Conservation (phyloP, 2,113 vertebrate species). For the Phyllostomus discolor region DNA sequence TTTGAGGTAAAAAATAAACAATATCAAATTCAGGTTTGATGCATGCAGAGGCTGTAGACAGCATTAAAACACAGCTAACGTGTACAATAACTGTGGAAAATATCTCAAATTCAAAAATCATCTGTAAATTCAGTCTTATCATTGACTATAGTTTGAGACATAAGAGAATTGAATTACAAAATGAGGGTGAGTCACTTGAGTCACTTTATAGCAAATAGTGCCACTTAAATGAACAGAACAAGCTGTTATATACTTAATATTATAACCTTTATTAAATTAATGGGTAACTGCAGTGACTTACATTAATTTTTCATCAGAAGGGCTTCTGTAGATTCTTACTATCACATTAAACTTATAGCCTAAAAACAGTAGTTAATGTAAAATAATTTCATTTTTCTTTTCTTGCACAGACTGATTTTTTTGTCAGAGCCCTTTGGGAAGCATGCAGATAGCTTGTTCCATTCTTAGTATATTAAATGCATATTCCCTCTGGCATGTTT, state of each 20-base stretch:
- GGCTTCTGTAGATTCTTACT: not conserved
- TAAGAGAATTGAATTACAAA: conserved; percentile 46
- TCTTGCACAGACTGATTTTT: not conserved
- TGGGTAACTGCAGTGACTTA: not conserved
- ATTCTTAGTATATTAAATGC: not conserved
- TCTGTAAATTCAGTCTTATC: conserved; percentile 50
- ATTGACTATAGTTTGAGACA: conserved; percentile 37
- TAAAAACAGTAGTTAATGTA: not conserved
- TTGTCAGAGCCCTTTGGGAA: not conserved
- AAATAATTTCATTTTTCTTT: not conserved
- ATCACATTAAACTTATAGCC: not conserved
- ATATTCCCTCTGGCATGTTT: not conserved
- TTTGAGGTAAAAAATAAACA: not conserved
- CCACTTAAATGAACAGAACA: conserved; percentile 1
- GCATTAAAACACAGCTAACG: conserved; percentile 17
- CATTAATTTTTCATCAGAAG: not conserved
- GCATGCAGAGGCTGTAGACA: not conserved
- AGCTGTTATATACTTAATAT: conserved; percentile 28
- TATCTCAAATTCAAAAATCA: conserved; percentile 51
- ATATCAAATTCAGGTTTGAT: not conserved
- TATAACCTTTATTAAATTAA: conserved; percentile 39
- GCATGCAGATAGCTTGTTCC: not conserved
- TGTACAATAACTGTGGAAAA: conserved; percentile 34
- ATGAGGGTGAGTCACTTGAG: conserved; percentile 21
- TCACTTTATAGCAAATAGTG: not conserved